Evolutionary conservation across 2,888 invertebrate species (phyloP).

Genomic region (Xylota segnis): DNA sequence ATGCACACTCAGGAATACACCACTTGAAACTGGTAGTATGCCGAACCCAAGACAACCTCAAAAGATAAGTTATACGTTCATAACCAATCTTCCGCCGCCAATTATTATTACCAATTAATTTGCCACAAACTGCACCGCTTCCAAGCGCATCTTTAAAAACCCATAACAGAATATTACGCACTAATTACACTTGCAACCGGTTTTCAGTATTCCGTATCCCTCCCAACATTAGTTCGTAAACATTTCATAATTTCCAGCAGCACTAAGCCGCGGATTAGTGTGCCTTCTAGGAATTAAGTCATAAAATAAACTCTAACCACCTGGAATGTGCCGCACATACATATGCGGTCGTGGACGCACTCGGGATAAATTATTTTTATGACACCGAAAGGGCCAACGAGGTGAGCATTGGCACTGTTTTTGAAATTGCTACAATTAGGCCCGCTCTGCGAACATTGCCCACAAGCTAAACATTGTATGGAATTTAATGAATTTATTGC

Average conservation of each 20-base stretch:
- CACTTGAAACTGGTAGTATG: no score
- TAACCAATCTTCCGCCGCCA: no score
- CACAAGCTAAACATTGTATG: slow-evolving; percentile 69
- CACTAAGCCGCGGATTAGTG: slow-evolving; percentile 27
- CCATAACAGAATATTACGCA: neutral
- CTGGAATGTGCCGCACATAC: slow-evolving; percentile 16
- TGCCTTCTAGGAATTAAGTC: slow-evolving; percentile 55
- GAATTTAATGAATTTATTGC: slow-evolving; percentile 76
- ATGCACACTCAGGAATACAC: no score
- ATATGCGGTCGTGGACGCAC: slow-evolving; percentile 13
- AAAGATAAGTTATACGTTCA: neutral
- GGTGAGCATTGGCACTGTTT: slow-evolving; percentile 55
- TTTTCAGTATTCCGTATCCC: neutral
- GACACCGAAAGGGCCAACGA: slow-evolving; percentile 47
- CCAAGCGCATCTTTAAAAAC: neutral
- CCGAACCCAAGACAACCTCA: no score
- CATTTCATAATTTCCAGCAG: slow-evolving; percentile 28
- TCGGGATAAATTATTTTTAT: slow-evolving; percentile 67
- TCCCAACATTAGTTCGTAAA: neutral
- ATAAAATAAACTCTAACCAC: slow-evolving; percentile 52
- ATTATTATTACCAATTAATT: neutral
- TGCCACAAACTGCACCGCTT: neutral
- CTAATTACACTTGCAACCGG: slow-evolving; percentile 19
- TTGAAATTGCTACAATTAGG: slow-evolving; percentile 68
- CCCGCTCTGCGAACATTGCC: slow-evolving; percentile 38